A percentile compares a stretch with the other conserved stretches of the same genome.
phyloP scores from a whole-genome alignment of 2,113 vertebrate species.

The Fulica atra region DNA sequence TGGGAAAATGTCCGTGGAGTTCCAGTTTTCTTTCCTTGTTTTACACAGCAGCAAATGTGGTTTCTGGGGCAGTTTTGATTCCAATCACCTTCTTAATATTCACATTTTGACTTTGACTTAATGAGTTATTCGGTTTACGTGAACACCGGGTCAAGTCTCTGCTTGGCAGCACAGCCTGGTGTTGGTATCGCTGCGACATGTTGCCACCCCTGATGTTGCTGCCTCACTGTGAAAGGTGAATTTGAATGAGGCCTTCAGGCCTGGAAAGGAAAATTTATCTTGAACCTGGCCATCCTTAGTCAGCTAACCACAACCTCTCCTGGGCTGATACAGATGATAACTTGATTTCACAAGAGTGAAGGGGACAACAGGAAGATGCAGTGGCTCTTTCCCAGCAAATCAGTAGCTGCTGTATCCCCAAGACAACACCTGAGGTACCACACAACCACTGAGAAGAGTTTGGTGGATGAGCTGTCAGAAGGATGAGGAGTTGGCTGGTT shows the following conservation, averaged over 20 bases:
- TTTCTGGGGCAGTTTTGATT: background rate
- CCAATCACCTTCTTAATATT: background rate
- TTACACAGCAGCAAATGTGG: background rate
- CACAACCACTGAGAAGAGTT: background rate
- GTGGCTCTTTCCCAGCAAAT: background rate
- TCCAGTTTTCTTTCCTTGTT: background rate
- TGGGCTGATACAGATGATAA: no score
- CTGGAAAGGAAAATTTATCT: background rate
- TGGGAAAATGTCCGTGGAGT: fast-evolving
- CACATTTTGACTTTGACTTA: background rate
- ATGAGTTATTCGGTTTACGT: background rate
- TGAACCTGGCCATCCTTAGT: background rate
- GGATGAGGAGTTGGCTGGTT: background rate
- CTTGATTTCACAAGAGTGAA: background rate
- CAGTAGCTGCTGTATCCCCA: background rate
- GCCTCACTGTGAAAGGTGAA: background rate
- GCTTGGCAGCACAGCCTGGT: background rate
- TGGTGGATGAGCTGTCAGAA: background rate
- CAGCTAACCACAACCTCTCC: background rate
- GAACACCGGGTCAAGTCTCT: background rate
- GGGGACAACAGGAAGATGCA: background rate
- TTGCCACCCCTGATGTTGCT: background rate
- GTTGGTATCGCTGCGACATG: background rate
- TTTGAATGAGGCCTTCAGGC: background rate
- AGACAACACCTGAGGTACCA: background rate